Evolutionary conservation across 2,888 invertebrate genomes (phyloP).

Genomic region (Lepidocyrtoides sp.): DNA sequence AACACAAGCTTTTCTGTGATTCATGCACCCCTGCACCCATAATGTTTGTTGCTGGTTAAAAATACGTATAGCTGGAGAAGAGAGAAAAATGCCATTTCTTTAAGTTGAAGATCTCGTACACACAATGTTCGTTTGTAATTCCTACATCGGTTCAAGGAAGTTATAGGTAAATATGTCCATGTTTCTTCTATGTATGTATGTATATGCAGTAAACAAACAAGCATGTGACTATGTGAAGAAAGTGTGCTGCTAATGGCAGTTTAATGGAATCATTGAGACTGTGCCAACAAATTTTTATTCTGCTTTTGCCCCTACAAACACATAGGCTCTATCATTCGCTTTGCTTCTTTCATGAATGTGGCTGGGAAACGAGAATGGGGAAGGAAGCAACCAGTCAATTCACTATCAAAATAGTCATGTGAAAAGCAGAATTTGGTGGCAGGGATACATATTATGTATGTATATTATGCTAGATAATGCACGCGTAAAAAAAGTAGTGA

Average conservation of each 20-base stretch:
- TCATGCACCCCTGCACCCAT: conserved; percentile 49
- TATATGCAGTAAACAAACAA: conserved; percentile 44
- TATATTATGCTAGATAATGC: too few species aligned
- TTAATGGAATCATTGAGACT: conserved; percentile 82
- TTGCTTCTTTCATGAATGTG: background rate
- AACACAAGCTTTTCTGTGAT: conserved; percentile 34
- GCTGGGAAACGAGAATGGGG: background rate
- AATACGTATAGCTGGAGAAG: background rate
- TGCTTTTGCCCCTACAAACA: conserved; percentile 41
- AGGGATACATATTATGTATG: background rate
- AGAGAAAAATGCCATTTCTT: background rate
- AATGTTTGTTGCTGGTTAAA: conserved; percentile 4
- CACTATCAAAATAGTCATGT: background rate
- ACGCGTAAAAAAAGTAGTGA: too few species aligned
- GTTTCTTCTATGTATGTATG: background rate
- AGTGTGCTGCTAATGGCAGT: conserved; percentile 80
- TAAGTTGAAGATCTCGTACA: background rate
- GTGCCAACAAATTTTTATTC: conserved; percentile 78
- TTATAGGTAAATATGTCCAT: conserved; percentile 22
- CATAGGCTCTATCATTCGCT: background rate
- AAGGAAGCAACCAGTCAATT: conserved; percentile 71
- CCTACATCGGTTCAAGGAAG: conserved; percentile 6
- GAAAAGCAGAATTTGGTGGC: background rate
- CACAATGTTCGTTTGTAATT: background rate
- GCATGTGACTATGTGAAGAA: conserved; percentile 58